A percentile compares a stretch with the other conserved stretches of the same genome.
These are phyloP conservation scores for Drosophila monieri DNA, from an alignment of 2,888 invertebrate species.

Conservation along the genomic window DNA sequence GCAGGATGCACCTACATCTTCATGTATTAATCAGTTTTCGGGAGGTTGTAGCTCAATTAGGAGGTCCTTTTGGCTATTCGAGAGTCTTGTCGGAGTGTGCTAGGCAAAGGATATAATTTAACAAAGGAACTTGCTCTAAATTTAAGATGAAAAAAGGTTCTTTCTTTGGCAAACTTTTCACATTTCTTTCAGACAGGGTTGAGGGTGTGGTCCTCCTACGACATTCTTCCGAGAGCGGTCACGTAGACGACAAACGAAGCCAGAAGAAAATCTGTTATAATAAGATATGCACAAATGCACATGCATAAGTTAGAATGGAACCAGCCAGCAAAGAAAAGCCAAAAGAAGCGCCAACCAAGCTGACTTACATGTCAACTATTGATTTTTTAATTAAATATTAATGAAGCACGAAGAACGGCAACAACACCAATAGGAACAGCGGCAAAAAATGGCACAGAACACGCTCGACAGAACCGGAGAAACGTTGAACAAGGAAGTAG, in stretches of 20 bases:
- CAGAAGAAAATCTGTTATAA: slow-evolving; percentile 67
- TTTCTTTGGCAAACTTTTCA: slow-evolving; percentile 18
- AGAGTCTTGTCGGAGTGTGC: slow-evolving; percentile 9
- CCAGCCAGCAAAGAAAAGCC: slow-evolving; percentile 23
- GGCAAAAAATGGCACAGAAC: slow-evolving; percentile 41
- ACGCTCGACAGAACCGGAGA: slow-evolving; percentile 33
- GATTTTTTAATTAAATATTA: slow-evolving; percentile 82
- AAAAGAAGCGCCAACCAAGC: slow-evolving; percentile 51
- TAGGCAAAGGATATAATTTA: slow-evolving; percentile 7
- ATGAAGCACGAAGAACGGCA: slow-evolving; percentile 71
- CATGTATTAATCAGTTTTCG: slow-evolving; percentile 66
- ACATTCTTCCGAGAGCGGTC: slow-evolving; percentile 57
- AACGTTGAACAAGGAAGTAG: slow-evolving; percentile 29
- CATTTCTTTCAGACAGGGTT: slow-evolving; percentile 34
- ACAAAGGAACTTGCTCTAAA: slow-evolving; percentile 12
- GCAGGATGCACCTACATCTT: slow-evolving; percentile 24
- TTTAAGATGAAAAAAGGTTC: neutral
- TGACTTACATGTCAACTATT: slow-evolving; percentile 78
- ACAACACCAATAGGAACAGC: slow-evolving; percentile 12
- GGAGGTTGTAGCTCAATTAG: slow-evolving; percentile 70
- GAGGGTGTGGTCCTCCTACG: slow-evolving; percentile 36
- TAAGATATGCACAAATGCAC: slow-evolving; percentile 76
- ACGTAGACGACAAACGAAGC: slow-evolving; percentile 53
- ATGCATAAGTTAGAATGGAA: slow-evolving; percentile 61
- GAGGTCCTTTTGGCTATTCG: slow-evolving; percentile 54